Percentiles rank a stretch among this genome's conserved stretches.
Evolutionary conservation across 1,140 invertebrate species (phyloP).

Genomic region (Eumeta japonica): DNA sequence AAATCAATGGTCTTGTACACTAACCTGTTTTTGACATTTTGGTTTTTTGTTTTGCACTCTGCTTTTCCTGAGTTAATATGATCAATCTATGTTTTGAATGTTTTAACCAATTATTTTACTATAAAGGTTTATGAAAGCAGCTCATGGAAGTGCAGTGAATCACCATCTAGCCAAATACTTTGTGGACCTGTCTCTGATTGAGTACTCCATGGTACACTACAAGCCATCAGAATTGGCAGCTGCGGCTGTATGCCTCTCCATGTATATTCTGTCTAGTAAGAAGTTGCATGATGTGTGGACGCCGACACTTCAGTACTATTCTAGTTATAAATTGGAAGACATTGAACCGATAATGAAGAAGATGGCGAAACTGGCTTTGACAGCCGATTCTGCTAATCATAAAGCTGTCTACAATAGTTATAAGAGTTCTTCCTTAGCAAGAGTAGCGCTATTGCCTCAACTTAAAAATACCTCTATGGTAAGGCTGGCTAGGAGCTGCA

Average conservation of each 20-base stretch:
- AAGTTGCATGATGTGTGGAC: slow-evolving; percentile 59
- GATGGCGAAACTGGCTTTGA: slow-evolving; percentile 60
- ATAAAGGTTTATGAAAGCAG: slow-evolving; percentile 65
- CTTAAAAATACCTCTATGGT: slow-evolving; percentile 34
- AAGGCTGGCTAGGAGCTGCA: too few species aligned
- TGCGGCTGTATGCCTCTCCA: slow-evolving; percentile 56
- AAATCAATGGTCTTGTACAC: too few species aligned
- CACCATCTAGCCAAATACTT: slow-evolving; percentile 93
- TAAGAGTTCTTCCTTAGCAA: slow-evolving; percentile 58
- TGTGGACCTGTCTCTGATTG: slow-evolving; percentile 80
- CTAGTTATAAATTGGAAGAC: slow-evolving; percentile 60
- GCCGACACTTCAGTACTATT: slow-evolving; percentile 63
- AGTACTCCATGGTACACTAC: slow-evolving; percentile 80
- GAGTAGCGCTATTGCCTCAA: slow-evolving; percentile 61
- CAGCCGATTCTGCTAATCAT: slow-evolving; percentile 60
- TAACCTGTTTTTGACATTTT: too few species aligned
- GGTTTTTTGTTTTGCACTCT: too few species aligned
- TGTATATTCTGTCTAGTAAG: slow-evolving; percentile 52
- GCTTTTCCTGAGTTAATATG: too few species aligned
- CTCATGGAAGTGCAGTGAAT: slow-evolving; percentile 64
- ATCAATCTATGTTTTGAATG: too few species aligned
- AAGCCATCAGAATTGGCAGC: slow-evolving; percentile 72
- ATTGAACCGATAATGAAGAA: slow-evolving; percentile 62
- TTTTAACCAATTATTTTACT: too few species aligned
- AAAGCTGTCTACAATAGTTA: slow-evolving; percentile 66